Evolutionary conservation across 2,113 vertebrate species (phyloP), one percentile per base, ranked within the genome.

Genomic region (Actenoides lindsayi): DNA sequence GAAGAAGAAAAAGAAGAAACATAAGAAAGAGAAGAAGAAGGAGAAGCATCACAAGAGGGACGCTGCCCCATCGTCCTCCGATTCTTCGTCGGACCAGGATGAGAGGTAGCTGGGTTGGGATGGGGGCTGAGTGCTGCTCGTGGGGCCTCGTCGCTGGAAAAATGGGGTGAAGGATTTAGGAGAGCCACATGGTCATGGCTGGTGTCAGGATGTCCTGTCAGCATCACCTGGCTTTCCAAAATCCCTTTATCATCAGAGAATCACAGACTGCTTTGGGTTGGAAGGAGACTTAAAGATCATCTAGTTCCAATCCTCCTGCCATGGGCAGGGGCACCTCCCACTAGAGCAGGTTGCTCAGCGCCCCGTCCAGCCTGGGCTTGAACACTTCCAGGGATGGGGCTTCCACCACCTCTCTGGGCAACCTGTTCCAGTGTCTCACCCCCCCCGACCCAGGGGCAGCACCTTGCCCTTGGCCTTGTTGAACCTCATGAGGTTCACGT

Each of bases 1-100:
- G 74, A 99, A 99, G 39, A 98, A 98, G 70, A 98, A 98, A 31
- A 99, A 98, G 90, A 98, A 97, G 70, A 98, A 99, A 94, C 99
- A 99, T 25, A 98, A 98, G 39, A 99, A 99, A 16, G 98, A 98
- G 64, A 98, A 98, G 53, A 99, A 98, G n/a, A 98, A 98, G 63
- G 98, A 98, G 59, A 98, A 98, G 48, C 96, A 97, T 24, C 96
- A 97, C 76, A 98, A 96, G 90, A 98, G 69, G 81, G 98, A 96
- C 16, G 94, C 96, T 1, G 95, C 62, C 1, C 28, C 97, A 0
- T 98, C 97, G 0, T 89, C 95, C 2, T 96, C 96, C 0, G 92
- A 96, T 0, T 96, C 98, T 15, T 97, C 98, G 5, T 95, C 98
- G 0, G 97, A 98, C 2, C 39, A 80, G 20, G 93, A 96, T 30